A percentile compares a stretch with the other conserved stretches of the same genome.
Evolutionary conservation across 1,140 invertebrate species (phyloP).

Genomic region (Acromyrmex charruanus): DNA sequence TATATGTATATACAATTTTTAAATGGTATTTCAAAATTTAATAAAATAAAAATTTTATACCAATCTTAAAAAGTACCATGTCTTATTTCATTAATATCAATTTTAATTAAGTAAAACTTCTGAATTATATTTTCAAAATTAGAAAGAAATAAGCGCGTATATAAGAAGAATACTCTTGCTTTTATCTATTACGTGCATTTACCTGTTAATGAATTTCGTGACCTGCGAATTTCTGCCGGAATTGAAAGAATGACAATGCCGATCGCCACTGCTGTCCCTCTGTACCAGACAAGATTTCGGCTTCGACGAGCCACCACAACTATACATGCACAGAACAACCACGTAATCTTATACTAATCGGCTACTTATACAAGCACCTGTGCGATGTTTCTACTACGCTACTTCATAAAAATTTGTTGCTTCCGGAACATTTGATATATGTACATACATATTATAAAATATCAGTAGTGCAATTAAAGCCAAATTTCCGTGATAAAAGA

Average conservation of each 20-base stretch:
- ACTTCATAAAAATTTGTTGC: conserved; percentile 52
- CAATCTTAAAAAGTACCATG: neutral
- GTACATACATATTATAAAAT: conserved; percentile 1
- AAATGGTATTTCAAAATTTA: neutral
- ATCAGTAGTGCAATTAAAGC: conserved; percentile 4
- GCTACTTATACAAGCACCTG: conserved; percentile 71
- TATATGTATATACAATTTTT: neutral
- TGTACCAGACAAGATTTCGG: conserved; percentile 93
- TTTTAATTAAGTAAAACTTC: conserved; percentile 16
- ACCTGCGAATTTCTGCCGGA: conserved; percentile 84
- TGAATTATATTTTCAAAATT: neutral
- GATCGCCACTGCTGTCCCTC: conserved; percentile 87
- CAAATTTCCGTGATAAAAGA: conserved; percentile 6
- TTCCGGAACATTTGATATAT: neutral
- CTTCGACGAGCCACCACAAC: conserved; percentile 90
- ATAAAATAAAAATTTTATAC: conserved; percentile 16
- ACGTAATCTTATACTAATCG: conserved; percentile 83
- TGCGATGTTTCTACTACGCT: conserved; percentile 63
- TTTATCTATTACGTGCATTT: conserved; percentile 76
- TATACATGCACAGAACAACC: conserved; percentile 87
- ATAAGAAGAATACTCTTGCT: conserved; percentile 3
- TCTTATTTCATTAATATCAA: neutral
- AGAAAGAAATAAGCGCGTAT: conserved; percentile 14
- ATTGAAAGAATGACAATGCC: conserved; percentile 86
- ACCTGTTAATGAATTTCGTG: conserved; percentile 86